These are phyloP conservation scores for Bombyx mandarina DNA, from an alignment of 1,140 invertebrate species.

Conservation along the genomic window DNA sequence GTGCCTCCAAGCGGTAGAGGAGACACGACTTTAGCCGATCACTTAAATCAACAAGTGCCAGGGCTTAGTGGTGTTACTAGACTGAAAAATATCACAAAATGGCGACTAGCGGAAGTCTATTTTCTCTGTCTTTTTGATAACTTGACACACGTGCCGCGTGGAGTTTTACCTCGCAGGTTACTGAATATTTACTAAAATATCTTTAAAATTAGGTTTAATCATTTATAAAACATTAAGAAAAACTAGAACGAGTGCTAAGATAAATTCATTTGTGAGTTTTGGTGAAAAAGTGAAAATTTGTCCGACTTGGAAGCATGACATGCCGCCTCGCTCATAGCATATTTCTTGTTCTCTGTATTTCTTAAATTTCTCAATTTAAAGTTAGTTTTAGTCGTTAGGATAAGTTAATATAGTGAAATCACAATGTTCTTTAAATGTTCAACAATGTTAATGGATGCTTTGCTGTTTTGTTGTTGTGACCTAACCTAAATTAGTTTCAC, in stretches of 20 bases:
- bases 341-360: too few species aligned
- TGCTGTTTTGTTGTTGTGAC: too few species aligned
- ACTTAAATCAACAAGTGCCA: too few species aligned
- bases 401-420: too few species aligned
- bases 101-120: constrained; percentile 51
- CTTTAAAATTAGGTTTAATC: constrained; percentile 26
- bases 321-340: constrained; percentile 16
- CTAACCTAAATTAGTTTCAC: too few species aligned
- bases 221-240: constrained; percentile 12
- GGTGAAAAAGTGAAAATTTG: constrained; percentile 27
- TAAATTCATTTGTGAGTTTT: constrained; percentile 19
- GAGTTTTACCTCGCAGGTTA: constrained; percentile 68
- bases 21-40: too few species aligned
- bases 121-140: constrained; percentile 60
- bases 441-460: too few species aligned
- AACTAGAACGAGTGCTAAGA: constrained; percentile 27
- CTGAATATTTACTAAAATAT: constrained; percentile 44
- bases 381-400: too few species aligned
- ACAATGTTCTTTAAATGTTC: too few species aligned
- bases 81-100: constrained; percentile 32
- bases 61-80: constrained; percentile 25
- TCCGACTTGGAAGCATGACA: constrained; percentile 16
- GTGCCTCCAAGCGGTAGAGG: too few species aligned
- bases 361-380: too few species aligned
- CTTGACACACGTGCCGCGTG: constrained; percentile 71